Conservation (phyloP, 1,140 invertebrate genomes). For the Eupristina koningsbergeri region DNA sequence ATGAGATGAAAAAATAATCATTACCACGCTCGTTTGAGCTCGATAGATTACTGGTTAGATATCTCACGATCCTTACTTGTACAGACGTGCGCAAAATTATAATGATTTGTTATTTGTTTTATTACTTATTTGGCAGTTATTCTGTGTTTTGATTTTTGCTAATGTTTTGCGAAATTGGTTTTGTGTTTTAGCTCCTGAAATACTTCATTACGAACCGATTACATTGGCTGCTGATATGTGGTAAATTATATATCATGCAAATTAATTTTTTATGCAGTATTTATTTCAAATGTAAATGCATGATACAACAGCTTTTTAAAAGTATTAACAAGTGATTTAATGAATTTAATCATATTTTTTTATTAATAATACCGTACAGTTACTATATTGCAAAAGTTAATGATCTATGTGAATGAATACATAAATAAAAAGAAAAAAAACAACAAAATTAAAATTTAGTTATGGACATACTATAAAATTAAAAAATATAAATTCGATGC, state of each 20-base stretch:
- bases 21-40: background rate
- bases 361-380: too few relatives aligned
- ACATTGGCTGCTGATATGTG: conserved; percentile 82
- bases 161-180: conserved; percentile 21
- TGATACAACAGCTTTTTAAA: background rate
- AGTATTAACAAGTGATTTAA: background rate
- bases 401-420: too few relatives aligned
- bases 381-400: too few relatives aligned
- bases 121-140: background rate
- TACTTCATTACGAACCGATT: conserved; percentile 82
- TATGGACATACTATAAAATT: too few relatives aligned
- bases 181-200: conserved; percentile 81
- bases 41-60: background rate
- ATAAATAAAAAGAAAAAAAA: too few relatives aligned
- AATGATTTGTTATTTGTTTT: background rate
- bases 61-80: background rate
- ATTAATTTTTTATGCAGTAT: background rate
- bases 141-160: background rate
- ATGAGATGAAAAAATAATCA: background rate
- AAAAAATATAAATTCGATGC: too few relatives aligned
- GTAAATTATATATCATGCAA: conserved; percentile 68
- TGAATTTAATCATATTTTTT: too few relatives aligned
- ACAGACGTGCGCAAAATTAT: background rate
- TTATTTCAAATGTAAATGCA: background rate
- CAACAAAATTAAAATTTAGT: too few relatives aligned